Percentiles rank a stretch among this genome's conserved stretches.
phyloP scores from a whole-genome alignment of 2,113 vertebrate genomes.

The Salvelinus namaycush region DNA sequence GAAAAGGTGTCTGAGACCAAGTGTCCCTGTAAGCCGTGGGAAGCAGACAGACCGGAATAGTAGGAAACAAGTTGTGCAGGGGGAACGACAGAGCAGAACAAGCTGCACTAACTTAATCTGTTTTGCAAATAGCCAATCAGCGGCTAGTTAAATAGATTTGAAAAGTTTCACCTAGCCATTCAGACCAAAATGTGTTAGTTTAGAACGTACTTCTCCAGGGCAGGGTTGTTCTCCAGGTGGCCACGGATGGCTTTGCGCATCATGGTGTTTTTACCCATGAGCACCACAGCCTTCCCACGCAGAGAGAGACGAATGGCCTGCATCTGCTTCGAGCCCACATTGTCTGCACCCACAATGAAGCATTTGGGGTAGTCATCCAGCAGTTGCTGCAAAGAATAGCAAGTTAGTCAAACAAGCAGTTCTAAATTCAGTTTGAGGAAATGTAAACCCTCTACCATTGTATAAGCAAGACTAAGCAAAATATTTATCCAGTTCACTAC shows the following conservation, averaged over 20 bases:
- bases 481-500: no score
- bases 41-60: no score
- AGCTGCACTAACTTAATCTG: no score
- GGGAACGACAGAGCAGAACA: no score
- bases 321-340: slow-evolving; percentile 98
- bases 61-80: no score
- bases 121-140: no score
- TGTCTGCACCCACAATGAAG: slow-evolving; percentile 97
- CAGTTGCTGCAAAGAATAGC: slow-evolving; percentile 81
- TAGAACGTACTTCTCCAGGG: slow-evolving; percentile 88
- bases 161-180: no score
- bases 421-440: neutral
- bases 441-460: neutral
- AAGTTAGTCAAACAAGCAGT: neutral
- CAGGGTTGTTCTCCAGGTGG: slow-evolving; percentile 96
- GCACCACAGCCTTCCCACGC: slow-evolving; percentile 89
- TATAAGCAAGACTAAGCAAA: neutral
- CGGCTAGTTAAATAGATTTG: no score
- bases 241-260: slow-evolving; percentile 99
- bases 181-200: no score
- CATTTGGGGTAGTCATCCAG: slow-evolving; percentile 98
- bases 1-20: no score
- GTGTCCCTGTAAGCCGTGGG: no score
- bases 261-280: slow-evolving; percentile 99
- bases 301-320: slow-evolving; percentile 97